Evolutionary conservation across 2,797 vertebrate genomes (phyloP).

Genomic region (Percopsis omiscomaycus): DNA sequence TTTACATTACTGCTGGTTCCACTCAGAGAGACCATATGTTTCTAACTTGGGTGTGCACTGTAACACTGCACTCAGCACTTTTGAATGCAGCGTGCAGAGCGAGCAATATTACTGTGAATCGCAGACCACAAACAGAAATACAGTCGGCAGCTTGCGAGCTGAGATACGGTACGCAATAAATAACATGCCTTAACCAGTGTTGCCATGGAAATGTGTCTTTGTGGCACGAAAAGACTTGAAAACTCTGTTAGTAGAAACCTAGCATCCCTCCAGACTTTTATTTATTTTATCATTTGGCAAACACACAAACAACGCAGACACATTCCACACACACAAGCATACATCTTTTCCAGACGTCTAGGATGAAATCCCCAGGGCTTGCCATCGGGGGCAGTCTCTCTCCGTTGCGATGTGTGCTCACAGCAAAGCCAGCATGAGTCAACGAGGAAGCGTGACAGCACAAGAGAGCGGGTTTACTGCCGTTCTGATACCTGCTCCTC

Average conservation of each 20-base stretch:
- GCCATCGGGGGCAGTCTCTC: constrained; percentile 33
- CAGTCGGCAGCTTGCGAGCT: constrained; percentile 26
- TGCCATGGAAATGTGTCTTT: constrained; percentile 33
- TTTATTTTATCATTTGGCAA: constrained; percentile 24
- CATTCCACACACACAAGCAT: background rate
- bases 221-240: constrained; percentile 25
- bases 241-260: constrained; percentile 2
- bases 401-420: constrained; percentile 35
- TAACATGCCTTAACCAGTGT: constrained; percentile 2
- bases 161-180: constrained; percentile 17
- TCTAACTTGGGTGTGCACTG: constrained; percentile 62
- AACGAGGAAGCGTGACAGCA: constrained; percentile 49
- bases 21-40: constrained; percentile 73
- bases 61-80: constrained; percentile 70
- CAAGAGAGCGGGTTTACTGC: constrained; percentile 47
- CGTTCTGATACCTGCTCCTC: constrained; percentile 38
- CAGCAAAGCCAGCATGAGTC: constrained; percentile 41
- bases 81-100: constrained; percentile 45
- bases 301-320: background rate
- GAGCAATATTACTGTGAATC: constrained; percentile 41
- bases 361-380: constrained; percentile 40
- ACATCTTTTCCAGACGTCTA: constrained; percentile 39
- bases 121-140: constrained; percentile 41
- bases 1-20: constrained; percentile 69
- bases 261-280: background rate